phyloP scores from a whole-genome alignment of 1,140 invertebrate genomes.

The Meteorus sp. region DNA sequence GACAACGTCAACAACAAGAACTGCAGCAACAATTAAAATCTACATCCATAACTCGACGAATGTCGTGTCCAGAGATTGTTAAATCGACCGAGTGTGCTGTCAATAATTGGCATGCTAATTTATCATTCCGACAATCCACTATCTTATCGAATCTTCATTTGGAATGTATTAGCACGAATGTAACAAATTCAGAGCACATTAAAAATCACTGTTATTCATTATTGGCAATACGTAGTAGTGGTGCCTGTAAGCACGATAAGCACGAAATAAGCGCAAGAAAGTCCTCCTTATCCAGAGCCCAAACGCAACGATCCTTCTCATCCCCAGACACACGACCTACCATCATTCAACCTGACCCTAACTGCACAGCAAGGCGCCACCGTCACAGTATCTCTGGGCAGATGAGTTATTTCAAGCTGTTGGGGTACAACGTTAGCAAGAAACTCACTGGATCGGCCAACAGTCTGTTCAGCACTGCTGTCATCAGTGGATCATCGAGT shows the following conservation, averaged over 20 bases:
- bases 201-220: slow-evolving; percentile 3
- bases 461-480: slow-evolving; percentile 89
- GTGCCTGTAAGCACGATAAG: slow-evolving; percentile 18
- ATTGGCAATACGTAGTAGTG: slow-evolving; percentile 11
- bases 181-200: not conserved
- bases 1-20: not conserved
- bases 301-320: slow-evolving; percentile 56
- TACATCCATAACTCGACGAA: not conserved
- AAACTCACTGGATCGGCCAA: slow-evolving; percentile 73
- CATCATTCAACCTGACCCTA: slow-evolving; percentile 62
- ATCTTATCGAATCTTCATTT: slow-evolving; percentile 13
- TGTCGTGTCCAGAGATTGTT: not conserved
- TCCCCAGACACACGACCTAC: slow-evolving; percentile 58
- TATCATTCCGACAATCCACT: not conserved
- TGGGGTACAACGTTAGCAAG: slow-evolving; percentile 71
- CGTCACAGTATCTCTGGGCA: slow-evolving; percentile 91
- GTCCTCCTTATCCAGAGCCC: slow-evolving; percentile 40
- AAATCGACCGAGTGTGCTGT: slow-evolving; percentile 13
- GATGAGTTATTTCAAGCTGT: slow-evolving; percentile 88
- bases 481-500: slow-evolving; percentile 89
- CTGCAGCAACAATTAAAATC: not conserved
- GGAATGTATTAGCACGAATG: slow-evolving; percentile 11
- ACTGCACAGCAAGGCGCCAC: slow-evolving; percentile 75
- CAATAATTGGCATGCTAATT: not conserved
- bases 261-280: not conserved